These are phyloP conservation scores for Lutjanus argentimaculatus DNA, from an alignment of 2,797 vertebrate genomes.

Conservation along the genomic window DNA sequence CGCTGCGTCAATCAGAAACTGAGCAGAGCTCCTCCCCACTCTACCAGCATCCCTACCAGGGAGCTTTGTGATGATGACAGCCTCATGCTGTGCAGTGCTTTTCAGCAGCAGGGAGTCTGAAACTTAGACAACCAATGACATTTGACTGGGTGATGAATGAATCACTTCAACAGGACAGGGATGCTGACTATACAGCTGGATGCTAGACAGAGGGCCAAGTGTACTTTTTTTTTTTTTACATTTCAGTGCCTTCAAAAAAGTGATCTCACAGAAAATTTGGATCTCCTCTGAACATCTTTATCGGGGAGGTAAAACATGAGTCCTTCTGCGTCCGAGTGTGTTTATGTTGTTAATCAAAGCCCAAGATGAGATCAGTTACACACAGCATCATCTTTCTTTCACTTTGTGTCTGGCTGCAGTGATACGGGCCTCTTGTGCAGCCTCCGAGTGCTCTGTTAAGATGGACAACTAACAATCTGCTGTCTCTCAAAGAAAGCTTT, in stretches of 20 bases:
- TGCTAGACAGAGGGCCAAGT: neutral
- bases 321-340: neutral
- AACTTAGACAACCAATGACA: neutral
- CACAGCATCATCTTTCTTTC: neutral
- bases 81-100: neutral
- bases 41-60: neutral
- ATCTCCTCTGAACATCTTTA: neutral
- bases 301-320: neutral
- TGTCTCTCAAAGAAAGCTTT: constrained; percentile 11
- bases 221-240: neutral
- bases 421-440: neutral
- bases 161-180: neutral
- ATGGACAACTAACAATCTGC: neutral
- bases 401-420: neutral
- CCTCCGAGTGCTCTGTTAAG: neutral
- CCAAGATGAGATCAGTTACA: neutral
- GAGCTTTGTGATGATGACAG: constrained; percentile 2
- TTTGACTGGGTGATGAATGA: neutral
- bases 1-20: constrained; percentile 13
- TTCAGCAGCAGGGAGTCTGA: neutral
- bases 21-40: constrained; percentile 14
- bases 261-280: neutral
- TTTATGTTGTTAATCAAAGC: neutral
- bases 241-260: neutral
- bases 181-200: neutral